Evolutionary conservation across 2,888 invertebrate species (phyloP).

Genomic region (Ormyrus pomaceus): DNA sequence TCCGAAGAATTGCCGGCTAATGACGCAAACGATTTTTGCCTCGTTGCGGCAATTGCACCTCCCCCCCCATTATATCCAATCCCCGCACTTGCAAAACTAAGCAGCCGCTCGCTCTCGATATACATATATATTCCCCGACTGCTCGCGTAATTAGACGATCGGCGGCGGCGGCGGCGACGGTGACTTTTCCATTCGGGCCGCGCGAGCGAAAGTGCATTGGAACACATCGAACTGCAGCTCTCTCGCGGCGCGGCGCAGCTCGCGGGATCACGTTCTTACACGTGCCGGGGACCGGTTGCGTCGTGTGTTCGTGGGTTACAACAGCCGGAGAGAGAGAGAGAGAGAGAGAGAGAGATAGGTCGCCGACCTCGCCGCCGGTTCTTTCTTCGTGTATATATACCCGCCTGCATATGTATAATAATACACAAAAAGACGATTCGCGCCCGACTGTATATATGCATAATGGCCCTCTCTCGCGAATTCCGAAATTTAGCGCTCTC

Average conservation of each 20-base stretch:
- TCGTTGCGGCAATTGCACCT: no score
- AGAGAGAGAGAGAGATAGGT: slow-evolving; percentile 44
- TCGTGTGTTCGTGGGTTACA: slow-evolving; percentile 30
- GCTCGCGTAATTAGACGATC: slow-evolving; percentile 7
- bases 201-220: slow-evolving; percentile 42
- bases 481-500: not conserved
- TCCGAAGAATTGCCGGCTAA: no score
- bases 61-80: no score
- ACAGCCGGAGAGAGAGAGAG: slow-evolving; percentile 1
- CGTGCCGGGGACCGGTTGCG: slow-evolving; percentile 41
- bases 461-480: not conserved
- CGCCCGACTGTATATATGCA: not conserved
- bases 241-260: no score
- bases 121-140: no score
- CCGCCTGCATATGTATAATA: not conserved
- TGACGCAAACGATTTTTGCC: no score
- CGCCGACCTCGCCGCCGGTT: slow-evolving; percentile 31
- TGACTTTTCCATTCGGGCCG: slow-evolving; percentile 45
- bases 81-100: no score
- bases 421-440: not conserved
- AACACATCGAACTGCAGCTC: slow-evolving; percentile 2
- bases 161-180: not conserved
- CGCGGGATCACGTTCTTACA: not conserved
- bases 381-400: not conserved
- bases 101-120: no score